A percentile compares a stretch with the other conserved stretches of the same genome.
Evolutionary conservation across 2,113 vertebrate genomes (phyloP).

Genomic region (Synodontis membranacea): DNA sequence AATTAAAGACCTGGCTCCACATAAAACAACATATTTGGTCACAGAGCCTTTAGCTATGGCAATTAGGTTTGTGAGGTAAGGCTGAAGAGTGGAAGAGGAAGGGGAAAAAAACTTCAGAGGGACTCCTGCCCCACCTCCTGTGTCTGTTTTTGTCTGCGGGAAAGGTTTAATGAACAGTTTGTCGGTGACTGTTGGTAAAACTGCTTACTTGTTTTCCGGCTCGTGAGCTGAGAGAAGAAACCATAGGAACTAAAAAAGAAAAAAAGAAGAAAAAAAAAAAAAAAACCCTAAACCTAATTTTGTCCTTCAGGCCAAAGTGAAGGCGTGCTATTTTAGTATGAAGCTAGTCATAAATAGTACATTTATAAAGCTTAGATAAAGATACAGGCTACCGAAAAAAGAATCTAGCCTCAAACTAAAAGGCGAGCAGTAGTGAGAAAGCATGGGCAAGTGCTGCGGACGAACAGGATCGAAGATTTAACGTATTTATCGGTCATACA

Average conservation of each 20-base stretch:
- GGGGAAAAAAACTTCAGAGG: slow-evolving; percentile 41
- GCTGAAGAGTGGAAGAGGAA: slow-evolving; percentile 32
- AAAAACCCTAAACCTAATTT: background rate
- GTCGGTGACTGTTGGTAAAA: slow-evolving; percentile 37
- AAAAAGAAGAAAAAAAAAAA: background rate
- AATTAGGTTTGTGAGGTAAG: slow-evolving; percentile 56
- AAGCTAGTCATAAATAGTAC: no score
- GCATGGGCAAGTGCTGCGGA: no score
- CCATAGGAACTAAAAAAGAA: slow-evolving; percentile 7
- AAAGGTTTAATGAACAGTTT: slow-evolving; percentile 54
- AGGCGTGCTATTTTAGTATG: slow-evolving; percentile 17
- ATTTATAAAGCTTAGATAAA: no score
- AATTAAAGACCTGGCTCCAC: slow-evolving; percentile 59
- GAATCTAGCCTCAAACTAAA: no score
- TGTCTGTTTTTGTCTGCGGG: slow-evolving; percentile 41
- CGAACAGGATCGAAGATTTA: no score
- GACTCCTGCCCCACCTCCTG: slow-evolving; percentile 20
- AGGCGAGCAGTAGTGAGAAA: no score
- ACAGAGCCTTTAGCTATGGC: slow-evolving; percentile 53
- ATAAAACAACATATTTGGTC: slow-evolving; percentile 62
- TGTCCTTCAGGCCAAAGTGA: slow-evolving; percentile 13
- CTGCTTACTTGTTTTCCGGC: slow-evolving; percentile 13
- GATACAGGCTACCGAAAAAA: no score
- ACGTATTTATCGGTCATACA: no score
- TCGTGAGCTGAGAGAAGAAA: slow-evolving; percentile 26